Evolutionary conservation across 1,140 invertebrate species (phyloP), one percentile per base, ranked within the genome.

Genomic region (Thereuonema tuberculata): DNA sequence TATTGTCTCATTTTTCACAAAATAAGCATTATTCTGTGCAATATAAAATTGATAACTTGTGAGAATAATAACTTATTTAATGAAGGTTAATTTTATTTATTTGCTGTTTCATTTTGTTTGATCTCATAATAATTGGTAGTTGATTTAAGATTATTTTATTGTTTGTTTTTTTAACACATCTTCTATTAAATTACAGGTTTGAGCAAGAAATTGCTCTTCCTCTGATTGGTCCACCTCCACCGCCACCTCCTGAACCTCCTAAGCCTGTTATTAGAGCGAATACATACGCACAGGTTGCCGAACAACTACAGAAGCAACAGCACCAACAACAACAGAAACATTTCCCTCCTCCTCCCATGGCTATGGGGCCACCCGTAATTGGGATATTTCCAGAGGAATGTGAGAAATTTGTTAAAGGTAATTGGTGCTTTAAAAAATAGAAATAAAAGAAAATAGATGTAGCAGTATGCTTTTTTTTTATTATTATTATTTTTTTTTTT

Each of bases 131-230:
- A n/a, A n/a, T n/a, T n/a, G n/a, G n/a, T n/a, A n/a, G n/a, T n/a
- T n/a, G n/a, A n/a, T n/a, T 43, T 43, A 12, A 43, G 9, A 43
- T 9, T 43, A 43, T 43, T 43, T 43, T 43, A 43, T 43, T 50
- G 9, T 50, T 12, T 14, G 9, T 50, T 50, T 50, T 12, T 50
- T 5, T 9, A 50, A 50, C 48, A 20, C 9, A 5, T 14, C 21
- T 69, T 60, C 60, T 64, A 31, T 55, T 12, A n/a, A 60, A 25
- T 67, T 67, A 14, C 64, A 87, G 85, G 64, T 91, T 91, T 72
- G 87, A 90, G 69, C 86, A 87, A n/a, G 87, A 90, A 74, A 89
- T 89, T 62, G 84, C 85, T 3, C 80, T 80, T 56, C 74, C 78
- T 24, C 73, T 75, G 26, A 27, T 52, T 31, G 28, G 47, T 9